Base-by-base conservation (phyloP, 92 coral and sea anemone genomes). In the Montipora capitata region DNA sequence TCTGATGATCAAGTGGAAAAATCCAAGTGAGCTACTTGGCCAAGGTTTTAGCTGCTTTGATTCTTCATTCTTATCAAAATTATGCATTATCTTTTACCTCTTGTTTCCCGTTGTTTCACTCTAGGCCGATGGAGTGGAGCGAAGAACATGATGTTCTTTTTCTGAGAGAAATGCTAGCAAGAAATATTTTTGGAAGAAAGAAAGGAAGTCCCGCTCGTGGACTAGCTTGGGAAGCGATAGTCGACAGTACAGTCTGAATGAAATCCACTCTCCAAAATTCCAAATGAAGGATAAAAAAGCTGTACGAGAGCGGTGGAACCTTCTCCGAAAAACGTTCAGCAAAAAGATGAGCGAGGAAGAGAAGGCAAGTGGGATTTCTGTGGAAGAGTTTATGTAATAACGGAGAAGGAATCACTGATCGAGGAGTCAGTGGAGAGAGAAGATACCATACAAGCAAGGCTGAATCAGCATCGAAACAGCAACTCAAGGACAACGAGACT, bases 101-200 rank as follows among this genome's bases (percentile, higher is more conserved):
- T 52, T 9, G 42, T 63, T 67, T 81, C 71, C 63, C 64, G 40
- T 27, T 81, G 17, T 54, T 81, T 81, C 72, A 62, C 69, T 51
- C 72, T 76, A 81, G 86, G 77, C 86, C 77, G 13, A 66, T 81
- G 86, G 68, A 81, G 77, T 81, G 77, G 78, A 81, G 86, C 77
- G 68, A 81, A 1, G 68, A 68, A 11, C 77, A 81, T 42, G 49
- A 84, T 51, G 63, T 84, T 27, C 79, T 74, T 56, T 72, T 84
- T 6, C 72, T 84, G 12, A 84, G 88, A 81, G 77, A 81, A 44
- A 81, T 81, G 86, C 13, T 81, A 20, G 86, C 16, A 8, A 68
- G 86, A 11, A 49, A 49, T 49, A 11, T 1, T 49, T 49, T 49
- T 49, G 11, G 11, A 6, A 49, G 11, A 6, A 49, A 49, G 8